Base-by-base conservation (phyloP, 2,113 vertebrate species). In the Heliornis fulica region DNA sequence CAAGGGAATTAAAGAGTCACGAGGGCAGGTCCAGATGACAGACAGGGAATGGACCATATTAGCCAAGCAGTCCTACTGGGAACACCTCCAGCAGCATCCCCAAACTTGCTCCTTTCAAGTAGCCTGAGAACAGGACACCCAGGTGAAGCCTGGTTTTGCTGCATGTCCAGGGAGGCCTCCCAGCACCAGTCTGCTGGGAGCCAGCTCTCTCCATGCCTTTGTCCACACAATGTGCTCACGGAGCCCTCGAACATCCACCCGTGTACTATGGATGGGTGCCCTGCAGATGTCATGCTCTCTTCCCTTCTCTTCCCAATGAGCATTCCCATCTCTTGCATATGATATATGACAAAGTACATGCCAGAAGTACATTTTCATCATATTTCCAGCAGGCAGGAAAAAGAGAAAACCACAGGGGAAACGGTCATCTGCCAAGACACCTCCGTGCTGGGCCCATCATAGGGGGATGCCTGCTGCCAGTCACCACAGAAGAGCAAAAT, bases 341-440 rank as follows among this genome's bases (percentile, higher is more conserved):
- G 0, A 74, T 5, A 20, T 0, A 56, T 54, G 31, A 60, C n/a
- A 53, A 65, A 72, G 50, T 7, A 84, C 40, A 41, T 0, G 0
- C 0, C 4, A 69, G 29, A 69, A n/a, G 22, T 20, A 1, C 18
- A 56, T 36, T 81, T 95, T 77, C 14, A 41, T 72, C 85, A 4
- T 15, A 23, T n/a, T 93, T 74, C 54, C 81, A 87, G 72, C 40
- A 78, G 54, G n/a, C 56, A 82, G 56, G 82, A 78, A 88, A 57
- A 59, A 51, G 50, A 46, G 45, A 80, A 89, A 89, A 70, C 50
- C 51, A 29, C 46, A 74, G 45, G 74, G 54, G 74, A 89, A 87
- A 43, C 0, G 0, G n/a, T 66, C 54, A 91, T 56, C 56, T 78
- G 85, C 94, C 88, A 87, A 74, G 54, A 48, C 28, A 64, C 22